Base-by-base conservation (phyloP, 2,797 vertebrate genomes). In the Bufotes viridis region DNA sequence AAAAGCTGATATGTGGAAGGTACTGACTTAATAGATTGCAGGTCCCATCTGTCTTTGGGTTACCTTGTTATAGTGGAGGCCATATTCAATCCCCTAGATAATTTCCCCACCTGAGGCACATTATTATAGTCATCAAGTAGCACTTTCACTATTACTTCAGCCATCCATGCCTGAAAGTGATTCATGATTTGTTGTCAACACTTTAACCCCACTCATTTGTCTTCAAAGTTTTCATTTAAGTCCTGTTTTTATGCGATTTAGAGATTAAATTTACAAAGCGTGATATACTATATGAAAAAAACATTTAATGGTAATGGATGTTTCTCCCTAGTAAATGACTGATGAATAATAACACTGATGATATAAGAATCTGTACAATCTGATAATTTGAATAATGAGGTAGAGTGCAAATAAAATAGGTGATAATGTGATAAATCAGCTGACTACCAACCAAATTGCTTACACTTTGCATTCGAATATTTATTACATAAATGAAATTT, bases 21-120 rank as follows among this genome's bases (percentile, higher is more conserved):
- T 26, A 75, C 26, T 81, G 70, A 82, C 79, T 65, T 13, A 57
- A 82, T 78, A 86, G 79, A 89, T 82, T 74, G 78, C 34, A 61
- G 80, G 88, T 86, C 88, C 84, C 88, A 89, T 89, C 88, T 89
- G 88, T 86, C 80, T 78, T 34, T 82, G 29, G 74, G 80, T 78
- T 83, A 82, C 72, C 84, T 86, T 89, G 80, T 89, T 86, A 89
- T 9, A 58, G 72, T 51, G 57, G 53, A 89, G 79, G 84, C 80
- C 53, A 24, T 82, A 72, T 89, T 89, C 88, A 86, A 89, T 89
- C 70, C 84, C 72, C 22, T 20, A 78, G 51, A 74, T 86, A 86
- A 89, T 89, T 72, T 86, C 17, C 55, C 84, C 88, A 89, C 84
- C 88, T 89, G 88, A 89, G 84, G 51, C 80, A 82, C 49, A 57